Conservation (phyloP, 2,888 invertebrate genomes). For the Amphipoea oculea region DNA sequence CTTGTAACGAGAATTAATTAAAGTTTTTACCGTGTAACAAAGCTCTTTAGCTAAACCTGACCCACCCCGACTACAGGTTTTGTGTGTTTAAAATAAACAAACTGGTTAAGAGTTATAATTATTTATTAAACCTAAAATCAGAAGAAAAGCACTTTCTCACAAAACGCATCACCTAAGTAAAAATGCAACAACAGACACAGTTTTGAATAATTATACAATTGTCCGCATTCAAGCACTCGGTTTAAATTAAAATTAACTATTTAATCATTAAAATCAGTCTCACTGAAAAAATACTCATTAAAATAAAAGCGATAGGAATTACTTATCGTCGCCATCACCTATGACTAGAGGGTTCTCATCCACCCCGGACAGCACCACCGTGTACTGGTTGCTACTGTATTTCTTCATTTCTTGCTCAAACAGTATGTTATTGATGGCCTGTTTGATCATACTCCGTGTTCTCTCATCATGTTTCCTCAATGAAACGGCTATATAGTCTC, state of each 20-base stretch:
- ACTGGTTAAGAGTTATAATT: background rate
- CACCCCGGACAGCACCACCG: constrained; percentile 73
- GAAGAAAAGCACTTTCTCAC: constrained; percentile 4
- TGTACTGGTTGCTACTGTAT: constrained; percentile 76
- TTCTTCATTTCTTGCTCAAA: constrained; percentile 88
- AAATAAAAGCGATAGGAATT: background rate
- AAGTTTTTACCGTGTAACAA: too few relatives aligned
- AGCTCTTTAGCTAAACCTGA: too few relatives aligned
- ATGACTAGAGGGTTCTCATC: constrained; percentile 82
- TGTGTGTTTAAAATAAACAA: background rate
- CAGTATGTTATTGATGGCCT: constrained; percentile 86
- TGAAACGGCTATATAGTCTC: constrained; percentile 86
- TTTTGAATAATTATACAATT: constrained; percentile 4
- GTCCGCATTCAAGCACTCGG: background rate
- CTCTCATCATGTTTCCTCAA: constrained; percentile 86
- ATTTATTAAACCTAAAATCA: constrained; percentile 2
- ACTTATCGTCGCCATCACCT: constrained; percentile 69
- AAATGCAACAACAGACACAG: background rate
- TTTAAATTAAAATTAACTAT: background rate
- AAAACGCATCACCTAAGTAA: background rate
- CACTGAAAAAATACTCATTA: constrained; percentile 3
- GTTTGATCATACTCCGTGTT: constrained; percentile 86
- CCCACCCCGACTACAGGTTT: too few relatives aligned
- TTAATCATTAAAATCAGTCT: constrained; percentile 40
- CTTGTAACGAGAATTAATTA: too few relatives aligned